Percentiles rank a stretch among this genome's conserved stretches.
These are phyloP conservation scores for Chauna torquata DNA, from an alignment of 2,113 vertebrate genomes.

Conservation along the genomic window DNA sequence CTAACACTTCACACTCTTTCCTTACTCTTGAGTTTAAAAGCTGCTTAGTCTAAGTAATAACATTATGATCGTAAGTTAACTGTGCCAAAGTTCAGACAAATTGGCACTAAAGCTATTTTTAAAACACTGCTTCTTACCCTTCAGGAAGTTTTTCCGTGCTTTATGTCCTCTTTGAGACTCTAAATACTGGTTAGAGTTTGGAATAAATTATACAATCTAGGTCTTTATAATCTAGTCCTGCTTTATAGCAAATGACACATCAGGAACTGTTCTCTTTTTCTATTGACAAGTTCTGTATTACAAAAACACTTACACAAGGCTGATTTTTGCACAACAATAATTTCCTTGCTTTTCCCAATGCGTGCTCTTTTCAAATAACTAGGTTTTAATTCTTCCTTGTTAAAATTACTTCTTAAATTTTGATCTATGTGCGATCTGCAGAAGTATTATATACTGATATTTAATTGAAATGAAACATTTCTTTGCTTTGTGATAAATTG, in stretches of 20 bases:
- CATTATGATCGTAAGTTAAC: background rate
- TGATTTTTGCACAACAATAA: background rate
- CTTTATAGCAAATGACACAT: background rate
- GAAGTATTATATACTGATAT: background rate
- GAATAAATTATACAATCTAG: background rate
- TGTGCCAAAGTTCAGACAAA: background rate
- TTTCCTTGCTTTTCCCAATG: background rate
- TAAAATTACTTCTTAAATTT: background rate
- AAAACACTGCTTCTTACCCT: background rate
- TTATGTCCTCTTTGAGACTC: background rate
- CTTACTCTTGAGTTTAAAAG: background rate
- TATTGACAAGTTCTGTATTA: background rate
- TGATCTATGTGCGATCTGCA: no score
- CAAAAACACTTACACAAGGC: background rate
- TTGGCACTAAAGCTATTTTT: background rate
- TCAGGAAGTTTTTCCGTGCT: background rate
- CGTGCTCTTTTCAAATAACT: background rate
- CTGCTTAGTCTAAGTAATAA: background rate
- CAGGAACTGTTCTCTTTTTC: background rate
- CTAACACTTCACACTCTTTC: background rate
- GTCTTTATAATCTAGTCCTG: background rate
- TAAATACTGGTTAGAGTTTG: background rate
- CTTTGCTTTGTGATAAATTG: background rate
- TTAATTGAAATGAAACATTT: background rate
- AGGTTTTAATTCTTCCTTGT: background rate